Conservation (phyloP, 2,113 vertebrate genomes). For the Calidris pygmaea region DNA sequence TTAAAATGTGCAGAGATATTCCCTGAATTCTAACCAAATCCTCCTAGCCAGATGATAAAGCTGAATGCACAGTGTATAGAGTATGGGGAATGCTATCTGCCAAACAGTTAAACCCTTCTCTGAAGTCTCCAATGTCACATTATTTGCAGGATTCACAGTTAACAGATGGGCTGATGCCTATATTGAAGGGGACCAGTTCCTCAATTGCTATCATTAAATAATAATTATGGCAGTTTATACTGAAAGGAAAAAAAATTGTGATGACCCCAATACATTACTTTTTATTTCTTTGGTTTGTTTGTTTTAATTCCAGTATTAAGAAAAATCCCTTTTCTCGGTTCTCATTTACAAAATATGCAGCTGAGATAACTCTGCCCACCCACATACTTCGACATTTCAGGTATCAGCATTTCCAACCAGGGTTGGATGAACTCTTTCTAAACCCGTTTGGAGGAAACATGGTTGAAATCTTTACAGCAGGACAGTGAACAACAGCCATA, state of each 20-base stretch:
- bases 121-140: conserved; percentile 32
- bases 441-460: neutral
- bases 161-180: conserved; percentile 68
- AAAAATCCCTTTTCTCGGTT: conserved; percentile 2
- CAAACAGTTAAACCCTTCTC: conserved; percentile 61
- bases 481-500: neutral
- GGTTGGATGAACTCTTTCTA: conserved; percentile 20
- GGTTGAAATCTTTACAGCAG: neutral
- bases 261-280: conserved; percentile 7
- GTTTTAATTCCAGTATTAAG: conserved; percentile 1
- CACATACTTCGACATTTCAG: conserved; percentile 28
- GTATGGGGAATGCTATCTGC: conserved; percentile 34
- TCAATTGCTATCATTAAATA: conserved; percentile 64
- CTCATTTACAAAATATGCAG: conserved; percentile 14
- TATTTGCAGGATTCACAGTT: conserved; percentile 73
- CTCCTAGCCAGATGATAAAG: neutral
- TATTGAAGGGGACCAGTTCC: conserved; percentile 7
- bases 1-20: neutral
- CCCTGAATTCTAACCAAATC: neutral
- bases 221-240: conserved; percentile 53
- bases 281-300: conserved; percentile 34
- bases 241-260: neutral
- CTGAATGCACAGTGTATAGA: neutral
- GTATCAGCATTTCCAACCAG: conserved; percentile 2
- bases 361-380: conserved; percentile 22